Evolutionary conservation across 2,888 invertebrate genomes (phyloP).

Genomic region (Habroteleia sp.): DNA sequence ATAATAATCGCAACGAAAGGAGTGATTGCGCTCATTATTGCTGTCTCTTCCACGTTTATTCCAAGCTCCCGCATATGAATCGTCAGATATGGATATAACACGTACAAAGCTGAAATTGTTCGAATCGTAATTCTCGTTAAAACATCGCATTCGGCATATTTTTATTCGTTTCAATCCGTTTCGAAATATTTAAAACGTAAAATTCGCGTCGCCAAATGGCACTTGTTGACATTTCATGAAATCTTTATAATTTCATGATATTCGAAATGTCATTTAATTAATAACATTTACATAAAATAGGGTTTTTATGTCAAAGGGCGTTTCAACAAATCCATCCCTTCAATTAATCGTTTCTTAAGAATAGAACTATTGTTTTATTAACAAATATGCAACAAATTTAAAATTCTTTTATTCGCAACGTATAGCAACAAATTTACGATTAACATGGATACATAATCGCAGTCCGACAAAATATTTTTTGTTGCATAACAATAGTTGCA

Average conservation of each 20-base stretch:
- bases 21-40: conserved; percentile 89
- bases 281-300: not conserved
- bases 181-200: too few relatives aligned
- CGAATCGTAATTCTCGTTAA: not conserved
- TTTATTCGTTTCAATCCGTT: too few relatives aligned
- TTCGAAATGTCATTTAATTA: too few relatives aligned
- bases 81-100: conserved; percentile 89
- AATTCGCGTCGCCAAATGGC: conserved; percentile 1
- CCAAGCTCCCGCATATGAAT: conserved; percentile 91
- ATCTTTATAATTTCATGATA: not conserved
- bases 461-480: conserved; percentile 21
- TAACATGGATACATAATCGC: conserved; percentile 40
- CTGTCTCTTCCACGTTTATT: conserved; percentile 89
- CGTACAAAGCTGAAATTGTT: conserved; percentile 85
- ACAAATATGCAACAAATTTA: conserved; percentile 18
- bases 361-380: too few relatives aligned
- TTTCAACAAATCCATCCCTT: not conserved
- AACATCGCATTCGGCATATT: not conserved
- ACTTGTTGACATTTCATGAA: conserved; percentile 1
- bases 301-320: not conserved
- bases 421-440: conserved; percentile 36
- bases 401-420: not conserved
- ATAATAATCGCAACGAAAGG: conserved; percentile 89
- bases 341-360: conserved; percentile 3
- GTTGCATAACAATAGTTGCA: conserved; percentile 30